A percentile compares a stretch with the other conserved stretches of the same genome.
Evolutionary conservation across 2,888 invertebrate genomes (phyloP).

Genomic region (Serripes groenlandicus): DNA sequence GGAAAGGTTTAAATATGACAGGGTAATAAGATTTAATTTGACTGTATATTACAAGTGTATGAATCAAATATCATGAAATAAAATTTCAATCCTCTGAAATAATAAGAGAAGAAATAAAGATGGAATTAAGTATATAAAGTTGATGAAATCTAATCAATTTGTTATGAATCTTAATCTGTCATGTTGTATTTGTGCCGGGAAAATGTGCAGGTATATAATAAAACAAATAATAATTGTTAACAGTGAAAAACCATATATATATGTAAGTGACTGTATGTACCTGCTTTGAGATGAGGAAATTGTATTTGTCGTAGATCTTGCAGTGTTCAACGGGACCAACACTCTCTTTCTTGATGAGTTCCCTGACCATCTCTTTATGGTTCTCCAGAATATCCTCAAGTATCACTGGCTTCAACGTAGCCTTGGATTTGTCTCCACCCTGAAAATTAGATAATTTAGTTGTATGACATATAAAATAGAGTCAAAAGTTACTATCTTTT

Average conservation of each 20-base stretch:
- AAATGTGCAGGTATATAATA: no score
- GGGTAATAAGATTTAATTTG: no score
- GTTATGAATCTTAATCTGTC: no score
- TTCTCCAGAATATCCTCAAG: constrained; percentile 90
- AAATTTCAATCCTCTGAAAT: not conserved
- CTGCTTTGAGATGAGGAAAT: constrained; percentile 85
- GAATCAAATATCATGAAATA: not conserved
- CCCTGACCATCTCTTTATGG: constrained; percentile 89
- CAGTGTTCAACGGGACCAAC: constrained; percentile 85
- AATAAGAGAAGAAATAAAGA: no score
- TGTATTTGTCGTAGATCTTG: constrained; percentile 90
- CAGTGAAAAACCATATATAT: not conserved
- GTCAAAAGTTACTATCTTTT: no score
- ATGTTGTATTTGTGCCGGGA: no score
- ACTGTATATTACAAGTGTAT: not conserved
- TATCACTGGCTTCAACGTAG: constrained; percentile 90
- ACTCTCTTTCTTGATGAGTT: constrained; percentile 85
- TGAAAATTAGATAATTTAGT: no score
- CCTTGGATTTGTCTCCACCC: constrained; percentile 82
- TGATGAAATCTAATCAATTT: no score
- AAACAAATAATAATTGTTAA: no score
- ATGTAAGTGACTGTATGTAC: constrained; percentile 64
- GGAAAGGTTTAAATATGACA: no score
- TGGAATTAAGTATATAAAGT: no score
- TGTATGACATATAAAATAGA: no score